A percentile compares a stretch with the other conserved stretches of the same genome.
These are phyloP conservation scores for Alouatta palliata DNA, from an alignment of 2,113 vertebrate species.

Conservation along the genomic window DNA sequence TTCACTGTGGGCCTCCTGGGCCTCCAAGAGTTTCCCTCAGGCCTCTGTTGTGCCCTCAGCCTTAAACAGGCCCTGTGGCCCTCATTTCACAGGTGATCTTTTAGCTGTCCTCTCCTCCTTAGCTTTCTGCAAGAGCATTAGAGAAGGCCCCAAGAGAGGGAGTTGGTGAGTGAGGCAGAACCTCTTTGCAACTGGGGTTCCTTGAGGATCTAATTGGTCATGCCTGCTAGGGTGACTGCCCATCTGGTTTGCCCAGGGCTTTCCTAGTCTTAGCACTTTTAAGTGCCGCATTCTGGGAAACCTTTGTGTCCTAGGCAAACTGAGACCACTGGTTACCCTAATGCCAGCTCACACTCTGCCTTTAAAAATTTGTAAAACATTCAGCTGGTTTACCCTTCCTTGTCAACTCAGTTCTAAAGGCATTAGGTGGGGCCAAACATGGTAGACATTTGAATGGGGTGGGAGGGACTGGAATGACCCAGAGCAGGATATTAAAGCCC, in stretches of 20 bases:
- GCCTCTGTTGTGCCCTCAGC: not conserved
- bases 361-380: not conserved
- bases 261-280: too few species aligned
- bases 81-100: not conserved
- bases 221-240: not conserved
- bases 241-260: too few species aligned
- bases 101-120: not conserved
- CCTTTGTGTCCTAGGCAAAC: not conserved
- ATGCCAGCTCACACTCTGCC: not conserved
- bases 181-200: not conserved
- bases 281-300: not conserved
- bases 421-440: not conserved
- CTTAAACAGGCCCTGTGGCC: not conserved
- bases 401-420: not conserved
- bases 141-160: not conserved
- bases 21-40: not conserved
- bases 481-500: not conserved
- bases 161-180: not conserved
- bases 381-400: not conserved
- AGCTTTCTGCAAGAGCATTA: not conserved
- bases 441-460: not conserved
- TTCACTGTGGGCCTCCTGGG: not conserved
- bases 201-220: not conserved
- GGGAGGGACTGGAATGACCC: not conserved
- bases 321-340: not conserved